These are phyloP conservation scores for Brotula barbata DNA, from an alignment of 2,797 vertebrate genomes.

Conservation along the genomic window DNA sequence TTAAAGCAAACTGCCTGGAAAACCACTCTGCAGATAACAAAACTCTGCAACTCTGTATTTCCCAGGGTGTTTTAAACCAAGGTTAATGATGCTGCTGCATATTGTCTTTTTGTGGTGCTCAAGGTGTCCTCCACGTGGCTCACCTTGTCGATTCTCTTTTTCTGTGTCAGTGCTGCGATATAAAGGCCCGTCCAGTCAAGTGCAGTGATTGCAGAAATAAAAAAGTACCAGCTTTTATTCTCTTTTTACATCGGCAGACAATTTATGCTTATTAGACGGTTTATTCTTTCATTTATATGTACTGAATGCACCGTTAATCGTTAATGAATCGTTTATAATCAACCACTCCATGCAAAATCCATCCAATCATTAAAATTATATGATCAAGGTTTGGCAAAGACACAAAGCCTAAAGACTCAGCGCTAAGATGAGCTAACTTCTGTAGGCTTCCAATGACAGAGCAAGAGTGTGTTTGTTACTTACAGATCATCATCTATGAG, in stretches of 20 bases:
- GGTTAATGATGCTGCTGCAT: conserved; percentile 48
- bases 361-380: too few relatives aligned
- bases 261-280: too few relatives aligned
- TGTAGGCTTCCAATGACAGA: too few relatives aligned
- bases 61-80: conserved; percentile 25
- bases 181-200: not conserved
- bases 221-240: not conserved
- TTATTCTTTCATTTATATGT: too few relatives aligned
- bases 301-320: too few relatives aligned
- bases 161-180: not conserved
- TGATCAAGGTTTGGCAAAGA: too few relatives aligned
- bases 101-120: conserved; percentile 38
- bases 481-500: too few relatives aligned
- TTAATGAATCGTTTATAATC: too few relatives aligned
- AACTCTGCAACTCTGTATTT: conserved; percentile 24
- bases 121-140: conserved; percentile 39
- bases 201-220: conserved; percentile 5
- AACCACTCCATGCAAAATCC: too few relatives aligned
- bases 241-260: not conserved
- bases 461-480: too few relatives aligned
- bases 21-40: not conserved
- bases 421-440: too few relatives aligned
- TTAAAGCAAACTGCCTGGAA: conserved; percentile 16
- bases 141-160: conserved; percentile 9
- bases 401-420: too few relatives aligned